phyloP scores from a whole-genome alignment of 2,113 vertebrate species.

The Microcebus lehilahytsara region DNA sequence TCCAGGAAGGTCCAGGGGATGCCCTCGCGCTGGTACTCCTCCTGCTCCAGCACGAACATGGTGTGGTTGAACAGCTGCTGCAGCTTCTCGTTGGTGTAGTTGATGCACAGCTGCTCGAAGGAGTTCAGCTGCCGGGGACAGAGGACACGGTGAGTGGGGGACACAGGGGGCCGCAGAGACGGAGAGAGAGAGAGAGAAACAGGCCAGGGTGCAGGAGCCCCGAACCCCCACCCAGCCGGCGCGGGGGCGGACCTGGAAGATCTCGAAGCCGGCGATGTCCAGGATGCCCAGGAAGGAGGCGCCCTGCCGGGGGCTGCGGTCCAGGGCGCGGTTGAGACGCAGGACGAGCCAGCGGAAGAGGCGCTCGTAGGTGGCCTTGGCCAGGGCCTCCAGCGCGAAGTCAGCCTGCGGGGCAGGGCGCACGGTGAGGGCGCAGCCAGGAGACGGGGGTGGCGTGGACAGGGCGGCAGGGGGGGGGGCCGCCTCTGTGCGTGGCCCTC shows the following conservation, averaged over 20 bases:
- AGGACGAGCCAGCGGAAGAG: constrained; percentile 95
- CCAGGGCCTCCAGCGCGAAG: constrained; percentile 92
- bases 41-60: constrained; percentile 94
- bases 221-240: background rate
- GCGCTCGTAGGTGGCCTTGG: constrained; percentile 93
- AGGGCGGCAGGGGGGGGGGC: rapidly evolving
- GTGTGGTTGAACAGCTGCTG: constrained; percentile 97
- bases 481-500: background rate
- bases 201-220: background rate
- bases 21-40: constrained; percentile 93
- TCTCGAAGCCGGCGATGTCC: constrained; percentile 95
- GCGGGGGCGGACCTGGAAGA: constrained; percentile 87
- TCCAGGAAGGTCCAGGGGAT: constrained; percentile 95
- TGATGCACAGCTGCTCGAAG: constrained; percentile 94
- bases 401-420: constrained; percentile 84
- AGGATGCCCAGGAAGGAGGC: constrained; percentile 95
- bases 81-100: constrained; percentile 94
- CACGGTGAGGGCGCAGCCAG: background rate
- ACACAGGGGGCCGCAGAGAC: too few relatives aligned
- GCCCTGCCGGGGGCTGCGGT: constrained; percentile 92
- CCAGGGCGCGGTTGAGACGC: constrained; percentile 92
- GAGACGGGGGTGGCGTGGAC: background rate
- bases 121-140: constrained; percentile 87
- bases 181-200: background rate
- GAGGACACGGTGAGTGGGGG: background rate